Base-by-base conservation (phyloP, 2,797 vertebrate species). In the Mormyrus hasselquistii region DNA sequence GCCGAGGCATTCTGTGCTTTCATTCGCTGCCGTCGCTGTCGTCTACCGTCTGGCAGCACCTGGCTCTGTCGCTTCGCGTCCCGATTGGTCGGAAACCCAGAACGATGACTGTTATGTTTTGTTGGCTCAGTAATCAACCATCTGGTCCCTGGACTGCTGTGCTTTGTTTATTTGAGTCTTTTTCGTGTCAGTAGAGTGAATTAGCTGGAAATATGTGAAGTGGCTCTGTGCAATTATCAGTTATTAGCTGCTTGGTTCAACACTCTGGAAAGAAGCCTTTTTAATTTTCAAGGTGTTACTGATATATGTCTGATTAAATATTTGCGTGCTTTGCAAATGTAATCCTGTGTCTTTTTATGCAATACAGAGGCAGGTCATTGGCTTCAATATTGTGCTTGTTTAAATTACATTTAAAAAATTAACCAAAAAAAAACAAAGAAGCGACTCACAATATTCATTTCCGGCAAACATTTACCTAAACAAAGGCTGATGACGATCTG, bases 61-160 rank as follows among this genome's bases (percentile, higher is more conserved):
- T 79, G 65, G 25, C 34, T 82, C 79, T 12, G 53, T 82, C 34
- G 47, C 44, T 2, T 2, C 2, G 19, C 16, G 0, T 79, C 50
- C 88, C 69, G 22, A n/a, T 79, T 57, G 73, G 50, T 83, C 3
- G 3, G 69, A 55, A 69, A 55, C 69, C 34, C 88, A 88, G 73
- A 34, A 53, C 25, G 10, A 59, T 52, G 57, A 52, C 57, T 89
- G 88, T 52, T 86, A 25, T 89, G 41, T 69, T 89, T 41, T 10
- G 55, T 41, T 49, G 59, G 16, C 88, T 59, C 47, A 69, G 19
- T 59, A 89, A 84, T 65, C 59, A 49, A 62, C 82, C 88, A 59
- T 62, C 79, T 89, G 88, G 14, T 84, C 79, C 44, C 88, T 73
- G 47, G 69, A 89, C 82, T 19, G 57, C 22, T 73, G 57, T 65